Evolutionary conservation across 2,888 invertebrate species (phyloP), one percentile per base, ranked within the genome.

Genomic region (Drosophila merina): DNA sequence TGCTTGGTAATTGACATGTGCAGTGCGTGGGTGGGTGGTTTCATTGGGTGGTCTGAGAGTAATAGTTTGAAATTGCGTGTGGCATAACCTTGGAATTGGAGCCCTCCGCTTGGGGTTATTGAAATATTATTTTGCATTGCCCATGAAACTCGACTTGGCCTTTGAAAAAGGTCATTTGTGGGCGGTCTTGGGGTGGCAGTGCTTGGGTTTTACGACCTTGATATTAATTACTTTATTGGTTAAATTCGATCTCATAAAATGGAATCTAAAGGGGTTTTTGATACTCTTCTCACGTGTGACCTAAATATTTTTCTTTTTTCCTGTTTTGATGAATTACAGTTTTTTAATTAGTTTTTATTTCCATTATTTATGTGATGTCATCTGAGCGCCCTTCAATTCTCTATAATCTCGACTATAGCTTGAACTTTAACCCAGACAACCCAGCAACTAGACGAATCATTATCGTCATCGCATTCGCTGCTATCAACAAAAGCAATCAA

Each of bases 401-500:
- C 62, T 70, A 30, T 47, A 73, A 64, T 70, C 73, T 70, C 25
- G 25, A 36, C 55, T 64, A 55, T 38, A 62, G 36, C 50, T 72
- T 63, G 70, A 54, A 59, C 76, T 54, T 40, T 56, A 49, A 50
- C 54, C 62, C 49, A 62, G 72, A 51, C 62, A 40, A 25, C 31
- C 42, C 48, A 57, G 33, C 26, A 51, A 68, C 10, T 42, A 50
- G 36, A 76, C 49, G 42, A 59, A 52, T 57, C 70, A 44, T 70
- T 56, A 67, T 55, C 47, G 31, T 30, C 50, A 45, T 30, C 12
- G 28, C 33, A 33, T 28, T 14, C 33, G 33, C 54, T 60, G 58
- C 71, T 60, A 64, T 80, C 80, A 80, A 52, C 48, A 60, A 70
- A 58, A 60, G 40, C 77, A 86, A 79, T 83, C 84, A 74, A 83